Evolutionary conservation across 2,113 vertebrate genomes (phyloP).

Genomic region (Procavia capensis): DNA sequence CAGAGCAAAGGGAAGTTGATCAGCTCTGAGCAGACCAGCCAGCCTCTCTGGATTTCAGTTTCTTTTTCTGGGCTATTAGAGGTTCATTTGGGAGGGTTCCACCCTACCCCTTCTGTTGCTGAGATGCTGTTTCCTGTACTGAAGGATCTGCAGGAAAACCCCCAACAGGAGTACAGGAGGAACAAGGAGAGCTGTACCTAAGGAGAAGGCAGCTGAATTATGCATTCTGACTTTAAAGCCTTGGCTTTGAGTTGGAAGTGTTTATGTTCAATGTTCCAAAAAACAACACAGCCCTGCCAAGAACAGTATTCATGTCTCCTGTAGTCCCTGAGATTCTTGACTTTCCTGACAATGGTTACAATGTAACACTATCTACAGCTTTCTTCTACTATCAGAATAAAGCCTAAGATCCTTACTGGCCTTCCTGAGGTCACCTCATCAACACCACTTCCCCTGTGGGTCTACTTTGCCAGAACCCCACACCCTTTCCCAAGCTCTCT

Average conservation of each 20-base stretch:
- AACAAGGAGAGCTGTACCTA: background rate
- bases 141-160: background rate
- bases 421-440: background rate
- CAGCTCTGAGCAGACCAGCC: background rate
- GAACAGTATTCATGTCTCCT: background rate
- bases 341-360: background rate
- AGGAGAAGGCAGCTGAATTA: background rate
- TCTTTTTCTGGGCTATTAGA: background rate
- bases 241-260: background rate
- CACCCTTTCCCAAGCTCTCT: background rate
- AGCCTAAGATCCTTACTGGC: background rate
- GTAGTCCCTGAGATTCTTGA: too few relatives aligned
- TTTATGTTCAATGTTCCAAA: background rate
- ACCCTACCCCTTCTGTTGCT: background rate
- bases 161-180: accelerated
- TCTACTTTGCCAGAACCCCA: background rate
- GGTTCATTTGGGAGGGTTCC: background rate
- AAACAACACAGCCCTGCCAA: background rate
- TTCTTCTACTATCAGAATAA: background rate
- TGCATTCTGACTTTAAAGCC: background rate
- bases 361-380: background rate
- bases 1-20: background rate
- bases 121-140: background rate
- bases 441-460: accelerated
- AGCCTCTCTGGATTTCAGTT: background rate